These are phyloP conservation scores for Serrognathus titanus DNA, from an alignment of 2,888 invertebrate species.

Conservation along the genomic window DNA sequence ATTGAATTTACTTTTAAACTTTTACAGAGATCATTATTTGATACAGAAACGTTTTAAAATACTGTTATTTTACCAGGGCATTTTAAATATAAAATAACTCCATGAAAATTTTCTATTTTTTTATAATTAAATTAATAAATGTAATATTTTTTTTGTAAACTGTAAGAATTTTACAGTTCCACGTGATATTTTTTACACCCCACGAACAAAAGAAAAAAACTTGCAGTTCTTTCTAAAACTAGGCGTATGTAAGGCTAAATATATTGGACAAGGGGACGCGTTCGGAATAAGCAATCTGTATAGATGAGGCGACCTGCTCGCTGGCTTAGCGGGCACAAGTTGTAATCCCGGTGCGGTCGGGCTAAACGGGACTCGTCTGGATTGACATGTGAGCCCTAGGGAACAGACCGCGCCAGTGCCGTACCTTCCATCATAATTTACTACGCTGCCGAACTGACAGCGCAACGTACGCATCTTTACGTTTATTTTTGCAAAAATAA, in stretches of 20 bases:
- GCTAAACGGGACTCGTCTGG: conserved; percentile 21
- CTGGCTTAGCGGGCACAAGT: conserved; percentile 37
- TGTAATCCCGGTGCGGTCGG: conserved; percentile 37
- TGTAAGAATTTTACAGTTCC: no score
- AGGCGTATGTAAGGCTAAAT: conserved; percentile 14
- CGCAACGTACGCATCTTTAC: neutral
- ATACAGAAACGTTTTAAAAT: no score
- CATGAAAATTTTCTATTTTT: no score
- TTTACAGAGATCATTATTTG: no score
- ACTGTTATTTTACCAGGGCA: no score
- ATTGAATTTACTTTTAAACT: no score
- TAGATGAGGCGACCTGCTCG: conserved; percentile 32
- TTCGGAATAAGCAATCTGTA: conserved; percentile 38
- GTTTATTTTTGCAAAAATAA: neutral
- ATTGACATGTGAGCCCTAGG: conserved; percentile 22
- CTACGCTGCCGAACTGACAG: neutral
- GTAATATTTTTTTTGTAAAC: no score
- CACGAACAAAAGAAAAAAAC: no score
- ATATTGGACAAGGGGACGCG: conserved; percentile 31
- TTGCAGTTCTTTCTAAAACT: no score
- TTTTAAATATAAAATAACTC: no score
- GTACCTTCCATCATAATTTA: conserved; percentile 26
- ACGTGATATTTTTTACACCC: no score
- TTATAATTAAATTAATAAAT: no score
- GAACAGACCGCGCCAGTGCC: conserved; percentile 20